These are phyloP conservation scores for Myotis planiceps DNA, from an alignment of 2,797 vertebrate species.

Conservation along the genomic window DNA sequence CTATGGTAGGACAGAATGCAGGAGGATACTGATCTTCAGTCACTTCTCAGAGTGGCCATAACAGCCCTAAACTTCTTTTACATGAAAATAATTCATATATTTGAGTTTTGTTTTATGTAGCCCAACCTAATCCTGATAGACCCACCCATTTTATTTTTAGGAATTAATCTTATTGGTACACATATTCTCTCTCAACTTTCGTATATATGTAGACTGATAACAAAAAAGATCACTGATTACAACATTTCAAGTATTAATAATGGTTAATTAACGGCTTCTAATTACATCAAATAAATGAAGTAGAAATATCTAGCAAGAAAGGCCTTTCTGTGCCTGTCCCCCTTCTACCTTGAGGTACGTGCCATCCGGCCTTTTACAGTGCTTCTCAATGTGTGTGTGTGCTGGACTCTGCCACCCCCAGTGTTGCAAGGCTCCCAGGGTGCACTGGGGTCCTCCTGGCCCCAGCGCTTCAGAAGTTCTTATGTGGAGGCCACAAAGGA, in stretches of 20 bases:
- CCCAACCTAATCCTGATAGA: background rate
- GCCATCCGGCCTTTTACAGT: background rate
- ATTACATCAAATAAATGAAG: background rate
- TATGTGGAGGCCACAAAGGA: background rate
- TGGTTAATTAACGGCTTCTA: background rate
- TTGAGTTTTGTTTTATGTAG: background rate
- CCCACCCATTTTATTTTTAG: background rate
- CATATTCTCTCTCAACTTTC: background rate
- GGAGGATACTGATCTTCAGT: background rate
- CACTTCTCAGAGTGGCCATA: background rate
- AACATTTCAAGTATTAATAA: constrained; percentile 39
- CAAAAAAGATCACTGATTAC: background rate
- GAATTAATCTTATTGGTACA: background rate
- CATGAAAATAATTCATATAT: background rate
- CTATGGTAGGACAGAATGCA: too few relatives aligned
- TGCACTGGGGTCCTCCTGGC: background rate
- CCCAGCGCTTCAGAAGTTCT: background rate
- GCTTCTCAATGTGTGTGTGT: background rate
- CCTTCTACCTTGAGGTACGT: background rate
- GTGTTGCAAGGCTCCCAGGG: background rate
- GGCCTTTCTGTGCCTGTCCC: background rate
- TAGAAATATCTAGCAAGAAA: constrained; percentile 9
- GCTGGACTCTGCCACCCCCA: background rate
- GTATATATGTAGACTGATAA: background rate
- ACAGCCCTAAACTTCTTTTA: background rate